phyloP scores from a whole-genome alignment of 2,113 vertebrate species.

The Macrotus californicus region DNA sequence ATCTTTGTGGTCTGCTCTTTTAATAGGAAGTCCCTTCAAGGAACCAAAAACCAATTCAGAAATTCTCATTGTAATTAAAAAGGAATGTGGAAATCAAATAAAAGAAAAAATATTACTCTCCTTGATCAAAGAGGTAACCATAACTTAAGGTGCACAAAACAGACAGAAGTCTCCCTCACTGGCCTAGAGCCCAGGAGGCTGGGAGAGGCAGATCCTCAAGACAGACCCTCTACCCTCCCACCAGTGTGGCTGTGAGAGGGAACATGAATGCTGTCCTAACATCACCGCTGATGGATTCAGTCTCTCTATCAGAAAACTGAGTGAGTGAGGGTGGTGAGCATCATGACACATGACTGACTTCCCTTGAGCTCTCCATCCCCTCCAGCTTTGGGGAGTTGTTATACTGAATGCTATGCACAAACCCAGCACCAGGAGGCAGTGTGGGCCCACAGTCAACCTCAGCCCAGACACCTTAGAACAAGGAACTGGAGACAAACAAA shows the following conservation, averaged over 20 bases:
- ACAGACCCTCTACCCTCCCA: not conserved
- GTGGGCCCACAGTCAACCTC: not conserved
- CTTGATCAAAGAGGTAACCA: not conserved
- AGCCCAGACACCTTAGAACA: not conserved
- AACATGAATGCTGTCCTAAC: not conserved
- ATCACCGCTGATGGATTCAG: not conserved
- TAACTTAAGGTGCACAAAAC: not conserved
- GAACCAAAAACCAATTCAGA: not conserved
- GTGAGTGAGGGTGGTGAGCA: not conserved
- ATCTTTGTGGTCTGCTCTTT: not conserved
- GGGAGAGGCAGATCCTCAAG: not conserved
- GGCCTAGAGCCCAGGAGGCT: not conserved
- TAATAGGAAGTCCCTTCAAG: not conserved
- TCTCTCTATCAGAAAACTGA: not conserved
- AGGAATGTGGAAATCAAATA: not conserved
- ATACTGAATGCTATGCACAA: not conserved
- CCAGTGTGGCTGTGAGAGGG: not conserved
- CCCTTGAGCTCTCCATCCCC: not conserved
- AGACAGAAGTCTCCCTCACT: not conserved
- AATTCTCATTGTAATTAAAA: not conserved
- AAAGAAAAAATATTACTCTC: not conserved
- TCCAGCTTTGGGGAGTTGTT: rapidly evolving
- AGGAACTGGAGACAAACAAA: not conserved
- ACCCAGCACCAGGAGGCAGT: slow-evolving; percentile 58
- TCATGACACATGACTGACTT: not conserved